These are phyloP conservation scores for Nowickia ferox DNA, from an alignment of 2,888 invertebrate species.

Conservation along the genomic window DNA sequence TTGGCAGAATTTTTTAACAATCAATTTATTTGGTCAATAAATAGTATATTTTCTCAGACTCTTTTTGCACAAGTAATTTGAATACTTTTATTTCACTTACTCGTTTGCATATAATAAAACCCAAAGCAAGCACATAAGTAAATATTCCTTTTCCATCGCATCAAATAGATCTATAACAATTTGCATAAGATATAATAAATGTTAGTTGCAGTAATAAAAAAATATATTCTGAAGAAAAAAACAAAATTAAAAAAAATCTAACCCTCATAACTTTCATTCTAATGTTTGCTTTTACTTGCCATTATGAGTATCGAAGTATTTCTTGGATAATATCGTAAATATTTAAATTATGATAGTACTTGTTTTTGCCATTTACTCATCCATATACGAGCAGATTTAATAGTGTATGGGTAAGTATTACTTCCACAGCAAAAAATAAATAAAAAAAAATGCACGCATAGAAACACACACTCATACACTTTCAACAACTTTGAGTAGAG, in stretches of 20 bases:
- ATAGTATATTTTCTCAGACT: slow-evolving; percentile 23
- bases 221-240: background rate
- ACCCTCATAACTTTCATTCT: slow-evolving; percentile 50
- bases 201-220: slow-evolving; percentile 3
- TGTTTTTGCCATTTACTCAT: background rate
- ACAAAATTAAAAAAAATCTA: background rate
- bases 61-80: slow-evolving; percentile 5
- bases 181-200: slow-evolving; percentile 59
- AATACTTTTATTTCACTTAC: slow-evolving; percentile 34
- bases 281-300: slow-evolving; percentile 40
- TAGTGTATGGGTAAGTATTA: slow-evolving; percentile 9
- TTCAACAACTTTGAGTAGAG: background rate
- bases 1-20: no score
- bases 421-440: background rate
- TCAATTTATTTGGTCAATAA: slow-evolving; percentile 39
- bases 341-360: slow-evolving; percentile 35
- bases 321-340: slow-evolving; percentile 42
- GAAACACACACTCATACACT: background rate
- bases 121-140: background rate
- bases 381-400: background rate
- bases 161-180: slow-evolving; percentile 62
- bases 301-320: slow-evolving; percentile 45
- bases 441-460: background rate
- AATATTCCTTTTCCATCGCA: slow-evolving; percentile 17
- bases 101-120: background rate